Conservation (phyloP, 2,888 invertebrate genomes). For the Scaeva pyrastri region DNA sequence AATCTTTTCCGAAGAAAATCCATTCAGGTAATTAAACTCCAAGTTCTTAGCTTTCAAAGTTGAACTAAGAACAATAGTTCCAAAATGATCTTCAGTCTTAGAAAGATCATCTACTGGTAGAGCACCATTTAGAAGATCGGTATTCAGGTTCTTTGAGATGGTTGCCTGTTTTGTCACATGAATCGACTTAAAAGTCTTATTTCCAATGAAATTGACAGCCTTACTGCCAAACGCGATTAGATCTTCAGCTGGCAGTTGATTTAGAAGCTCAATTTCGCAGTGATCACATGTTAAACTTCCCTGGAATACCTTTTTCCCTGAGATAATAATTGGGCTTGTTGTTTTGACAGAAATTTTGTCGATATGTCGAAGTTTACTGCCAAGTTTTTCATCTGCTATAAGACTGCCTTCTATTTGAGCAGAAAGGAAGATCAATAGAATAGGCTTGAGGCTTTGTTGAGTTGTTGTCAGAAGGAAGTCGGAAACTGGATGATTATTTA, state of each 20-base stretch:
- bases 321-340: conserved; percentile 78
- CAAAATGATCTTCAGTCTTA: conserved; percentile 77
- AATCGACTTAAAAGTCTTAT: conserved; percentile 78
- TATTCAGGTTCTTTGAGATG: conserved; percentile 72
- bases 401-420: conserved; percentile 78
- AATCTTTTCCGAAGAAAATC: conserved; percentile 78
- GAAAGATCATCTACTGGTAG: conserved; percentile 74
- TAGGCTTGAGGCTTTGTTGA: conserved; percentile 41
- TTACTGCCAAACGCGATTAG: conserved; percentile 77
- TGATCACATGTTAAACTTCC: conserved; percentile 76
- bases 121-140: conserved; percentile 77
- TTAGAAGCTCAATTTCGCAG: conserved; percentile 74
- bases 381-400: conserved; percentile 74
- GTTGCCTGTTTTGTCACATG: conserved; percentile 72
- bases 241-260: conserved; percentile 76
- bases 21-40: conserved; percentile 79
- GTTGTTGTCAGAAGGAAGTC: conserved; percentile 78
- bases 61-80: conserved; percentile 77
- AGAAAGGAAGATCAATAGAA: conserved; percentile 79
- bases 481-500: conserved; percentile 77
- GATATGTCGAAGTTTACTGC: conserved; percentile 78
- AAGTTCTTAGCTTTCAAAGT: conserved; percentile 76
- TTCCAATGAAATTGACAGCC: conserved; percentile 69
- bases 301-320: conserved; percentile 78
- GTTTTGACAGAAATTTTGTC: conserved; percentile 78